Percentiles rank a stretch among this genome's conserved stretches.
Evolutionary conservation across 1,140 invertebrate species (phyloP).

Genomic region (Aleiodes sp.): DNA sequence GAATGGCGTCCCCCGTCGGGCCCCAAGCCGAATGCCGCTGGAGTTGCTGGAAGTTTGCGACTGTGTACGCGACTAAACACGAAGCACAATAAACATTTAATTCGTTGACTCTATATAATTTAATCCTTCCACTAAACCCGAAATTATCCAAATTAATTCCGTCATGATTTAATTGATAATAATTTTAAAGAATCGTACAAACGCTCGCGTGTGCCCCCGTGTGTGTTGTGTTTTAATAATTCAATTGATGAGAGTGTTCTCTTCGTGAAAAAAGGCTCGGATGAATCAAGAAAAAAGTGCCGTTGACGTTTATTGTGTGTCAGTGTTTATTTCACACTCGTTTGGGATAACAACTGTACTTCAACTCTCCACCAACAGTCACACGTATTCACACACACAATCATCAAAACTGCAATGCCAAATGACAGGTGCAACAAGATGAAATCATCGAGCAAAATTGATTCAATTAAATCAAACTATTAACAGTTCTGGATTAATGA

Average conservation of each 20-base stretch:
- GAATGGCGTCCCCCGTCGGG: conserved; percentile 38
- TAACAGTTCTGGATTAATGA: conserved; percentile 31
- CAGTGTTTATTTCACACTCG: conserved; percentile 41
- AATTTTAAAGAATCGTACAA: no score
- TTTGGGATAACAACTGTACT: no score
- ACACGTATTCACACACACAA: no score
- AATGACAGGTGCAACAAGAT: conserved; percentile 45
- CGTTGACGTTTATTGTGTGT: conserved; percentile 57
- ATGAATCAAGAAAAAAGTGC: no score
- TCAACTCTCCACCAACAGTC: conserved; percentile 1
- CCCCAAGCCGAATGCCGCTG: conserved; percentile 40
- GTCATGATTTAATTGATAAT: no score
- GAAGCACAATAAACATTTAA: not conserved
- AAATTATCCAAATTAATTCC: no score
- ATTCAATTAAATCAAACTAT: not conserved
- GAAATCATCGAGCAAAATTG: not conserved
- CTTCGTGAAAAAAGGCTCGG: no score
- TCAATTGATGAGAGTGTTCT: not conserved
- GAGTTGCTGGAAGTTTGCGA: conserved; percentile 41
- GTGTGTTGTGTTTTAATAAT: not conserved
- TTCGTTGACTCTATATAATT: no score
- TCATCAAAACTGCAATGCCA: conserved; percentile 38
- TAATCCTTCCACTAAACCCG: no score
- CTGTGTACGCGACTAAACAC: conserved; percentile 32
- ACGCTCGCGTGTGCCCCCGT: no score